Conservation (phyloP, 2,797 vertebrate species). For the Naso thynnoides region DNA sequence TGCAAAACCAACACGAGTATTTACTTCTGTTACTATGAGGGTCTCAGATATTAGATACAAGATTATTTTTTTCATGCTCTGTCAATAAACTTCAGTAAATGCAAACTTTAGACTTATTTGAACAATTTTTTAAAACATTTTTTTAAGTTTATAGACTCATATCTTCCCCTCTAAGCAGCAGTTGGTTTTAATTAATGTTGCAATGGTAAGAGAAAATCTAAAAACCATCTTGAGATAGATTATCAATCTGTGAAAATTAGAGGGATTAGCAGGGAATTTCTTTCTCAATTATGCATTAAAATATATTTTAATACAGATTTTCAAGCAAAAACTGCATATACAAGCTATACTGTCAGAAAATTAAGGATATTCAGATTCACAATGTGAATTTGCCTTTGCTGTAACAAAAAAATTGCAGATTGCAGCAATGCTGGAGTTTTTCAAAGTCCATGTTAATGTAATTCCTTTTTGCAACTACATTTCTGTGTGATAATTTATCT, state of each 20-base stretch:
- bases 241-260: background rate
- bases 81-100: background rate
- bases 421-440: too few species aligned
- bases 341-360: background rate
- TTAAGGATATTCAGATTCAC: too few species aligned
- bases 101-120: background rate
- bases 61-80: background rate
- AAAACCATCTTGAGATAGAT: background rate
- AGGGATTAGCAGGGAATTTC: background rate
- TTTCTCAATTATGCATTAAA: background rate
- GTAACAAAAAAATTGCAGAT: too few species aligned
- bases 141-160: background rate
- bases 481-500: too few species aligned
- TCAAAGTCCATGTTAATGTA: too few species aligned
- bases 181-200: background rate
- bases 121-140: background rate
- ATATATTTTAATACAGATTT: background rate
- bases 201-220: background rate
- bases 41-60: background rate
- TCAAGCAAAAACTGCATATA: background rate
- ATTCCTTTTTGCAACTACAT: too few species aligned
- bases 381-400: too few species aligned
- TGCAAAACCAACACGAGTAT: slow-evolving; percentile 58
- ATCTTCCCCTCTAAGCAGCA: background rate
- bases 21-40: background rate